Base-by-base conservation (phyloP, 2,888 invertebrate species). In the Venustoraphidia nigricollis region DNA sequence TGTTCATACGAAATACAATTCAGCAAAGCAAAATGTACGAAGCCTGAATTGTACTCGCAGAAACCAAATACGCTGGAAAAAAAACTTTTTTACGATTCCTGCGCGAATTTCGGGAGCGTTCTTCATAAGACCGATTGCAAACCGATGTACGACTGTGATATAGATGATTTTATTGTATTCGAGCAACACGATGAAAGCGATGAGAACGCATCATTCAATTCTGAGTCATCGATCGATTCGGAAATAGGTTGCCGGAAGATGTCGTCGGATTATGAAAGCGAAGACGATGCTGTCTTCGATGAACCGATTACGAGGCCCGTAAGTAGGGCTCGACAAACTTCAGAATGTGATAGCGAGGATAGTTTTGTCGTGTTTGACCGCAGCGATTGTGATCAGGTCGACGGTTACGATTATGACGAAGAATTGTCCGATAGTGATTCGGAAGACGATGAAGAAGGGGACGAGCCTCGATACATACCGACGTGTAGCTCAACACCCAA, bases 301-400 rank as follows among this genome's bases (percentile, higher is more conserved):
- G 36, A 36, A 4, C 27, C 27, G 27, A 6, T 27, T 6, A 27
- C 27, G 6, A 27, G 27, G 6, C 27, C 27, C 6, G 27, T 27
- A 27, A 27, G 27, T 27, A 27, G 27, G 27, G 27, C 27, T 27
- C 27, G 27, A 6, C 27, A 27, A 27, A 44, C 65, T 2, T 74
- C 73, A 0, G 73, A 73, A 45, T 73, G 73, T 44, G 75, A 72
- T 11, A 75, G 75, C 0, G 77, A 76, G 56, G 76, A 77, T 58
- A 75, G 74, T 0, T 76, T 75, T 54, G 72, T 76, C 1, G 63
- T 75, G 6, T 66, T 65, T 53, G 73, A 73, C 9, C 69, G 70
- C 45, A 70, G 69, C 1, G 27, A 6, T 27, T 27, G 27, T 27
- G 27, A 27, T 27, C 27, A 27, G 27, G 27, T 27, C 27, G 27